Conservation (phyloP, 2,113 vertebrate genomes). For the Camelus dromedarius region DNA sequence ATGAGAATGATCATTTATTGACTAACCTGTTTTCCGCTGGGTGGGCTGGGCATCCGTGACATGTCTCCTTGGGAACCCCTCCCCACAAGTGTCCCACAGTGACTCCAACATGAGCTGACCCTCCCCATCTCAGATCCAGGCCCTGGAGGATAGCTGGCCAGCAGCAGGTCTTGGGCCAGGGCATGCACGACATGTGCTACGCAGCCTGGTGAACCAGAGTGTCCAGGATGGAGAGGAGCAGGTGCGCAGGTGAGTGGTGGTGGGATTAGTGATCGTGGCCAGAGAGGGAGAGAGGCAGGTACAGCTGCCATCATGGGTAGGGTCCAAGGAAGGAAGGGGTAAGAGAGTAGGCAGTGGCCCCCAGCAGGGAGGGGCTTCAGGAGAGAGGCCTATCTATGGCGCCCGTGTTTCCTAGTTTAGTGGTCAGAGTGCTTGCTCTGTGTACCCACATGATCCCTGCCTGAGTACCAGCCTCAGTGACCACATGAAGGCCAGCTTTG, state of each 20-base stretch:
- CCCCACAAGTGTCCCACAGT: neutral
- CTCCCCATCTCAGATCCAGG: slow-evolving; percentile 86
- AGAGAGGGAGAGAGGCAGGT: neutral
- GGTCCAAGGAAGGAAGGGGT: neutral
- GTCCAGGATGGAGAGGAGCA: slow-evolving; percentile 87
- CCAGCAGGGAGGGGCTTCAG: neutral
- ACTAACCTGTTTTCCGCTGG: neutral
- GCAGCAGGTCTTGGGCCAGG: slow-evolving; percentile 91
- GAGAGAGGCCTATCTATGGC: neutral
- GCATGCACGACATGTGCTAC: slow-evolving; percentile 91
- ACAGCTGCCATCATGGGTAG: neutral
- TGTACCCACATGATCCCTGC: neutral
- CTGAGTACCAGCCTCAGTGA: neutral
- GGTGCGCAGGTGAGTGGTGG: slow-evolving; percentile 87
- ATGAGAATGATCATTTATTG: neutral
- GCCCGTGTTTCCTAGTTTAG: neutral
- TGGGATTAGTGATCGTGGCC: neutral
- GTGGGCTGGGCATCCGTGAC: neutral
- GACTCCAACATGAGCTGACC: neutral
- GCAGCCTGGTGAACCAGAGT: slow-evolving; percentile 89
- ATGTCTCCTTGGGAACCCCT: neutral
- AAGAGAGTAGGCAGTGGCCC: neutral
- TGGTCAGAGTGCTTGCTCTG: neutral
- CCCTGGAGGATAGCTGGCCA: slow-evolving; percentile 91
- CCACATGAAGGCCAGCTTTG: slow-evolving; percentile 1